Percentiles rank a stretch among this genome's conserved stretches.
phyloP scores from a whole-genome alignment of 2,797 vertebrate species.

The Sebastes matsubarae region DNA sequence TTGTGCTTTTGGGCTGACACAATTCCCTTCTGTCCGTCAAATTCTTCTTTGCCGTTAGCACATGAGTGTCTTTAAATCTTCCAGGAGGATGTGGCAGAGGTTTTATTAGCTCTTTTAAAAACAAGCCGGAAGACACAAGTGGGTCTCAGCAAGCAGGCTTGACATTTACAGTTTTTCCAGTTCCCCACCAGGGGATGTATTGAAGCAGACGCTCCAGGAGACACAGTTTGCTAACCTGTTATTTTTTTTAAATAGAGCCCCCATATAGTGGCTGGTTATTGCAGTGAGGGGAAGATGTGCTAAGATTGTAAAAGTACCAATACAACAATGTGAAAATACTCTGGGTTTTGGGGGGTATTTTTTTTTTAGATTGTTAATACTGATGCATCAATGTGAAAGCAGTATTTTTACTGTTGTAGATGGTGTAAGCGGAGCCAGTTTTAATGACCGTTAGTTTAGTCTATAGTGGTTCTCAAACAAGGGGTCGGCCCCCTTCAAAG shows the following conservation, averaged over 20 bases:
- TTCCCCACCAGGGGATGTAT: slow-evolving; percentile 10
- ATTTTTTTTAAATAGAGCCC: neutral
- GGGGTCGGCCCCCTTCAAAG: no score
- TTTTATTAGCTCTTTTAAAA: slow-evolving; percentile 38
- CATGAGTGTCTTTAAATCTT: neutral
- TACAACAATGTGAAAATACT: neutral
- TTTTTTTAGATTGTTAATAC: neutral
- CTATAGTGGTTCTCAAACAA: no score
- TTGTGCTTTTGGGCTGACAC: neutral
- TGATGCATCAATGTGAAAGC: no score
- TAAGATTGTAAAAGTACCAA: neutral
- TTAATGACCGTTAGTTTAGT: no score
- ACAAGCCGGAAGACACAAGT: neutral
- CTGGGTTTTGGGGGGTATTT: neutral
- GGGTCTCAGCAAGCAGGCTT: slow-evolving; percentile 18
- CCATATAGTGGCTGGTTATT: neutral
- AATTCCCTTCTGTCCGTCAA: neutral
- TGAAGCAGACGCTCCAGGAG: neutral
- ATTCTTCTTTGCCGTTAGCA: slow-evolving; percentile 1
- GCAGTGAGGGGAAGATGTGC: neutral
- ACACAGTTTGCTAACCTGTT: neutral
- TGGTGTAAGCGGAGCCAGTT: no score
- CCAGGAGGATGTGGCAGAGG: slow-evolving; percentile 1
- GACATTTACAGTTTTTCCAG: slow-evolving; percentile 54
- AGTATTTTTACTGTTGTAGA: no score